These are phyloP conservation scores for Elegia similella DNA, from an alignment of 2,888 invertebrate genomes.

Conservation along the genomic window DNA sequence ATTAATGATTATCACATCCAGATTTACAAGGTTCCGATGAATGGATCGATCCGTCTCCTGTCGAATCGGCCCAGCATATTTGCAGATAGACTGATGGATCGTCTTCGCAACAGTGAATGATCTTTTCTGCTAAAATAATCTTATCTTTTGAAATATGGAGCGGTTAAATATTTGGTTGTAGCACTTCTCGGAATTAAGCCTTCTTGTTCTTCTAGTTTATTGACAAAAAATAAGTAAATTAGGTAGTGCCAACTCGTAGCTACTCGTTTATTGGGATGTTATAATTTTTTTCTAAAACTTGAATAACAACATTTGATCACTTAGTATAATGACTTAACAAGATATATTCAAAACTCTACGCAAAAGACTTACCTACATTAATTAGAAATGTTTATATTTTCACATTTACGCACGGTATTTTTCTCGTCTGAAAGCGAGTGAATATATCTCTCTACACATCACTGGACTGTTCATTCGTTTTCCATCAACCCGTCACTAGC, in stretches of 20 bases:
- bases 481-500: constrained; percentile 58
- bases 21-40: background rate
- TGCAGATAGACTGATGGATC: constrained; percentile 14
- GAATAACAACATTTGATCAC: too few relatives aligned
- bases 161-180: background rate
- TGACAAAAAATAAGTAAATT: too few relatives aligned
- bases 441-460: constrained; percentile 23
- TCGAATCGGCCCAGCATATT: constrained; percentile 10
- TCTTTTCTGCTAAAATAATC: constrained; percentile 12
- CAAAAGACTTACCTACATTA: too few relatives aligned
- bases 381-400: background rate
- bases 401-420: background rate
- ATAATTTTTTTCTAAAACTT: too few relatives aligned
- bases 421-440: background rate
- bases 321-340: too few relatives aligned
- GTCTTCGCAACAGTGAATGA: constrained; percentile 9
- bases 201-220: background rate
- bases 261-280: too few relatives aligned
- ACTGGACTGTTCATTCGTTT: constrained; percentile 53
- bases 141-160: constrained; percentile 8
- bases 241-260: too few relatives aligned
- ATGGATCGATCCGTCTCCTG: constrained; percentile 9
- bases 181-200: background rate
- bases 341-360: too few relatives aligned
- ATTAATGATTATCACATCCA: background rate